Evolutionary conservation across 2,888 invertebrate species (phyloP).

Genomic region (Tenthredo mesomela): DNA sequence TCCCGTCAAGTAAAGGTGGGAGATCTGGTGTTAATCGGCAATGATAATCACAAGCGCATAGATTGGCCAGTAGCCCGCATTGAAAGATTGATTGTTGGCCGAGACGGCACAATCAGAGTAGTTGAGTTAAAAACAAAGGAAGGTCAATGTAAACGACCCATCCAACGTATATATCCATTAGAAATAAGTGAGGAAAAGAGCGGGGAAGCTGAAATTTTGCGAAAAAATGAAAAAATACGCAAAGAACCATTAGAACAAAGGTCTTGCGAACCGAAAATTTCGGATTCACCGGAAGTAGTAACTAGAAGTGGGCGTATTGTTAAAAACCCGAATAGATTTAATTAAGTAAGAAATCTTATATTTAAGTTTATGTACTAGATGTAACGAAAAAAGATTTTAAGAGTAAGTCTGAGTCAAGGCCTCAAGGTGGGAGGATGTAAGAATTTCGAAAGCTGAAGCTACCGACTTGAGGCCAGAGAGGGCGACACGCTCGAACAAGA

Average conservation of each 20-base stretch:
- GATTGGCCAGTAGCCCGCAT: slow-evolving; percentile 61
- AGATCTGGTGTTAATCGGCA: slow-evolving; percentile 60
- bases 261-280: too few species aligned
- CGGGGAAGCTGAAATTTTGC: background rate
- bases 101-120: slow-evolving; percentile 57
- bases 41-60: slow-evolving; percentile 57
- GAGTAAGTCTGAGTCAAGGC: slow-evolving; percentile 62
- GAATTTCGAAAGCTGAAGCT: background rate
- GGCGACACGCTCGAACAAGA: slow-evolving; percentile 53
- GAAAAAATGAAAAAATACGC: background rate
- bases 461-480: background rate
- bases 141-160: slow-evolving; percentile 55
- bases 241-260: slow-evolving; percentile 26
- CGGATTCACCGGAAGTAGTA: slow-evolving; percentile 34
- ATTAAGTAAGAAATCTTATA: slow-evolving; percentile 20
- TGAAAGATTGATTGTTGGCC: slow-evolving; percentile 52
- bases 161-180: slow-evolving; percentile 60
- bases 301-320: slow-evolving; percentile 59
- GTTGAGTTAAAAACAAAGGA: slow-evolving; percentile 55
- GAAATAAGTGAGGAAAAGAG: slow-evolving; percentile 52
- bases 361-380: slow-evolving; percentile 49
- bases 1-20: background rate
- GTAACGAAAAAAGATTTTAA: too few species aligned
- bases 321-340: slow-evolving; percentile 41
- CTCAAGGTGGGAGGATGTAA: slow-evolving; percentile 63